Conservation (phyloP, 1,140 invertebrate species). For the Homalodisca vitripennis region DNA sequence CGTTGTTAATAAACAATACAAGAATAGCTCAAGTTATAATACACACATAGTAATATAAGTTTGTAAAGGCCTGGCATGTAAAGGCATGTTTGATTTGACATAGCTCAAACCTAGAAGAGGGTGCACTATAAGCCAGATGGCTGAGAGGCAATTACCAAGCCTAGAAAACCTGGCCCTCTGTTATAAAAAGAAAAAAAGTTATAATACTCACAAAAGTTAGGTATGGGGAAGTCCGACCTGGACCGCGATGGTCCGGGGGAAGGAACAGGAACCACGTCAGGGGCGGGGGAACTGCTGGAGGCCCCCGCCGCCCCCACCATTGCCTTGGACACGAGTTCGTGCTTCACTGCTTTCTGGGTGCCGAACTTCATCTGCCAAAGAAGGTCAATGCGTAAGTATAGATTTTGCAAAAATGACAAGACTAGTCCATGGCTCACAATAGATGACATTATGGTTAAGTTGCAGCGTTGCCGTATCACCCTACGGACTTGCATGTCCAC, state of each 20-base stretch:
- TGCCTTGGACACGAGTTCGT: slow-evolving; percentile 38
- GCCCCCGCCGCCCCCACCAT: slow-evolving; percentile 35
- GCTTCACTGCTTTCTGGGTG: slow-evolving; percentile 29
- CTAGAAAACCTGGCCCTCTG: neutral
- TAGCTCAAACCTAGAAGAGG: no score
- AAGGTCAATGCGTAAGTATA: slow-evolving; percentile 7
- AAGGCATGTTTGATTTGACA: neutral
- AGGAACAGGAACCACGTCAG: slow-evolving; percentile 31
- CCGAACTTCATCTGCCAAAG: slow-evolving; percentile 37
- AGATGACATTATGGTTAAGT: no score
- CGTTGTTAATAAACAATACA: no score
- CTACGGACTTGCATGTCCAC: no score
- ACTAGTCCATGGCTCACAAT: neutral
- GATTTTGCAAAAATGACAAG: neutral
- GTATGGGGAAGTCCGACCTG: neutral
- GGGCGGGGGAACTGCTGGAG: slow-evolving; percentile 11
- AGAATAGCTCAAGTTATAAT: no score
- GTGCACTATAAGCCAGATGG: no score
- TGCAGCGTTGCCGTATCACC: no score
- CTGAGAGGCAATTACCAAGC: no score
- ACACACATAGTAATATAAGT: neutral
- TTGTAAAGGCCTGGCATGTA: neutral
- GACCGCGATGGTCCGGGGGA: slow-evolving; percentile 21
- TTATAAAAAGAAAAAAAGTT: neutral
- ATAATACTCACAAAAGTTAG: slow-evolving; percentile 24